Evolutionary conservation across 37 sponge, comb jelly and placozoan species (phyloP).

Genomic region (Corticium candelabrum): DNA sequence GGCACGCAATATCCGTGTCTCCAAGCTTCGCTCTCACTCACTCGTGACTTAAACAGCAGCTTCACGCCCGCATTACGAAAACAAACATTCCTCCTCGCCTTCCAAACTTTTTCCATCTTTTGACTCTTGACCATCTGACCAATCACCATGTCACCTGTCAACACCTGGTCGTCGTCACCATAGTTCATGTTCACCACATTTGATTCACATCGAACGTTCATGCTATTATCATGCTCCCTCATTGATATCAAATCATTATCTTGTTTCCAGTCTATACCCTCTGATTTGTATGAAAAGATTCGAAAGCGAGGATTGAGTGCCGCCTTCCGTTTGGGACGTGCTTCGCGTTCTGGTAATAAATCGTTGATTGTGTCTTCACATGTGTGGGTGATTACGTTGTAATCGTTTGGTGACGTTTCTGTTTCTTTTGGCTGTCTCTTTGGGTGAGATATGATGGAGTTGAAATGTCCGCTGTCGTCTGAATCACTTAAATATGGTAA

Average conservation of each 20-base stretch:
- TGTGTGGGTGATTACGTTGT: no score
- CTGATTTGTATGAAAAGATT: neutral
- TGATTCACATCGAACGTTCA: neutral
- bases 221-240: neutral
- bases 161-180: neutral
- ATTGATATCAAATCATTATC: neutral
- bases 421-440: no score
- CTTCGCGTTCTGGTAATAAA: no score
- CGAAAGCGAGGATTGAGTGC: constrained; percentile 1
- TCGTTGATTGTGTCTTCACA: no score
- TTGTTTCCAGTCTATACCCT: neutral
- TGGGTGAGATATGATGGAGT: no score
- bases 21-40: neutral
- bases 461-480: no score
- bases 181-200: no score
- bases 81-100: neutral
- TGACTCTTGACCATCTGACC: neutral
- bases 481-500: no score
- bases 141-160: neutral
- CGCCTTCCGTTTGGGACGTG: neutral
- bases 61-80: neutral
- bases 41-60: neutral
- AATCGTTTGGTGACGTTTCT: no score
- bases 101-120: neutral
- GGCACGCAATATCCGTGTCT: neutral